Evolutionary conservation across 2,888 invertebrate species (phyloP), one percentile per base, ranked within the genome.

Genomic region (Catocala sponsa): DNA sequence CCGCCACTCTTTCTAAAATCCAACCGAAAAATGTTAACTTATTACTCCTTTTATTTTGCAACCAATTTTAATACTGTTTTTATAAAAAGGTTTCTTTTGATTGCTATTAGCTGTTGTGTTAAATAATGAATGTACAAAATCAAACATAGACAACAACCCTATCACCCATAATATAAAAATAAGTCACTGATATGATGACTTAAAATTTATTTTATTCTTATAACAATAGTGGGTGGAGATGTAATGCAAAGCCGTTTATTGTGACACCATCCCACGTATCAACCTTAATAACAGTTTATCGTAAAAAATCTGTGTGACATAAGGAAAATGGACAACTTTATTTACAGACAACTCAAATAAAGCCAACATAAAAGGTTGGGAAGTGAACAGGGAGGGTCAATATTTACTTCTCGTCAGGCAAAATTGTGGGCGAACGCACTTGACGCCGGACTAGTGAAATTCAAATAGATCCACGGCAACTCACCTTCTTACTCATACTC

Each of bases 331-430:
- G 68, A 59, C 72, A 71, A 76, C 76, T 74, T 72, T 73, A 76
- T 81, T 76, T 76, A 70, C 70, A 69, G 51, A 55, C 70, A 70
- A 65, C 68, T 74, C 80, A 77, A 82, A 80, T 81, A 83, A 85
- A 74, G 81, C 76, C 79, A 82, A 80, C 79, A 81, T 74, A 81
- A 85, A 85, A 85, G 78, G 85, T 80, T 80, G 78, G 70, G 77
- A 85, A 86, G 85, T 86, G 86, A 86, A 80, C 84, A 82, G 74
- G 73, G 74, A 68, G 71, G 75, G 84, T 81, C 85, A 87, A 87
- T 91, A 88, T 92, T 92, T 90, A 86, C 83, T 87, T 91, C 89
- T 91, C 89, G 88, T 90, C 90, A 91, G 84, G 73, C 75, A 72
- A 86, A 83, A 81, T 84, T 86, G 87, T 79, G 85, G 84, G 79